Base-by-base conservation (phyloP, 30 jellyfish, hydroid and myxozoan genomes). In the Sanderia malayensis region DNA sequence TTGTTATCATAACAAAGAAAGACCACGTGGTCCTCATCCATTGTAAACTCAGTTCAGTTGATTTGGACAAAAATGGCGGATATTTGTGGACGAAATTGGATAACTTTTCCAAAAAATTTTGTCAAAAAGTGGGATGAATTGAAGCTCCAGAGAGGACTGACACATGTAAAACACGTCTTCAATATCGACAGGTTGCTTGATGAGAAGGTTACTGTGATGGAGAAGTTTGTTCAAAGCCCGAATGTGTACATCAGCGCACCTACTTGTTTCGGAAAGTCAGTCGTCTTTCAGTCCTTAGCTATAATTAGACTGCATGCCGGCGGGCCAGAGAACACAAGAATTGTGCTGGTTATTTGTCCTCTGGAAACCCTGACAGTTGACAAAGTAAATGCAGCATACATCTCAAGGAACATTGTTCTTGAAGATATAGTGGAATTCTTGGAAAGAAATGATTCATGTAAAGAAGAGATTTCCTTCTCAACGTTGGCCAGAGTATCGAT, bases 201-300 rank as follows among this genome's bases (percentile, higher is more conserved):
- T 41, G 55, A 41, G 55, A 8, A 41, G 55, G 55, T 41, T 41
- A 41, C 55, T 41, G 55, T 41, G 55, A 41, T 41, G 55, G 15
- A 41, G 55, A 41, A 41, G 55, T 41, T 41, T 41, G 15, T 41
- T 8, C 55, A 41, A 41, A 15, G 55, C 55, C 8, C 8, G 11
- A 41, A 41, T 41, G 55, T 41, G 11, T 41, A 41, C 55, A 6
- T 41, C 55, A 41, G 55, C 55, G 55, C 55, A 41, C 55, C 55
- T 41, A 41, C 55, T 41, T 8, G 55, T 15, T 41, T 41, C 55
- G 15, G 55, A 41, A 41, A 41, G 15, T 41, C 55, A 15, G 15
- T 41, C 55, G 55, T 41, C 55, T 41, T 41, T 41, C 55, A 41
- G 55, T 41, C 55, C 55, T 41, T n/a, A n/a, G n/a, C n/a, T n/a